Base-by-base conservation (phyloP, 2,797 vertebrate species). In the Poecilia velifera region DNA sequence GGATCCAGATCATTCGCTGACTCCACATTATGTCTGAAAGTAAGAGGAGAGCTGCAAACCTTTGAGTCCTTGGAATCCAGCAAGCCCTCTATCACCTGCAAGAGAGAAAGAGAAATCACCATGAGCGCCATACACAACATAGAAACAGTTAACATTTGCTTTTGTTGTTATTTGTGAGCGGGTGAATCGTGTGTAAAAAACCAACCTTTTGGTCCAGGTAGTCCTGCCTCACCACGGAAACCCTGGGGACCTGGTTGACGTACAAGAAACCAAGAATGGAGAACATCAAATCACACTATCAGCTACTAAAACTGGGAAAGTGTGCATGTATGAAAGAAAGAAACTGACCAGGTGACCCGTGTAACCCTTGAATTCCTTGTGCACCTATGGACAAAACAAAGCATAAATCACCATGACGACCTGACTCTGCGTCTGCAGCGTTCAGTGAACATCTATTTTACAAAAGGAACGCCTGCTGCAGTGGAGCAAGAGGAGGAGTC, bases 141-240 rank as follows among this genome's bases (percentile, higher is more conserved):
- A 18, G 43, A 72, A 9, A 8, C 5, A 9, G 46, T 3, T 20
- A 53, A 9, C 74, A 36, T 59, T 8, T 66, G 75, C 25, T 59
- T 73, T 82, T 0, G 73, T n/a, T 25, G 14, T 59, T 28, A 77
- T 74, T 46, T 51, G 0, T 6, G 66, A 25, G 12, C 10, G 10
- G 62, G 41, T 7, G 46, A 47, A 76, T 18, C 34, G 3, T 34
- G 66, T 18, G 62, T 34, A 55, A 51, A 74, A 84, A 74, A 84
- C 46, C 16, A 85, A 97, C 98, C 98, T 97, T 98, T 99, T 84
- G 91, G 45, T 59, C 98, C 98, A 72, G 96, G 93, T 57, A 88
- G 76, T 59, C 98, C 98, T 71, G 94, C 83, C 91, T 99, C 98
- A 0, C 98, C 98, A 92, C 97, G 97, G 92, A 97, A 97, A 70